Conservation (phyloP, 2,888 invertebrate genomes). For the Drosophila ezoana region DNA sequence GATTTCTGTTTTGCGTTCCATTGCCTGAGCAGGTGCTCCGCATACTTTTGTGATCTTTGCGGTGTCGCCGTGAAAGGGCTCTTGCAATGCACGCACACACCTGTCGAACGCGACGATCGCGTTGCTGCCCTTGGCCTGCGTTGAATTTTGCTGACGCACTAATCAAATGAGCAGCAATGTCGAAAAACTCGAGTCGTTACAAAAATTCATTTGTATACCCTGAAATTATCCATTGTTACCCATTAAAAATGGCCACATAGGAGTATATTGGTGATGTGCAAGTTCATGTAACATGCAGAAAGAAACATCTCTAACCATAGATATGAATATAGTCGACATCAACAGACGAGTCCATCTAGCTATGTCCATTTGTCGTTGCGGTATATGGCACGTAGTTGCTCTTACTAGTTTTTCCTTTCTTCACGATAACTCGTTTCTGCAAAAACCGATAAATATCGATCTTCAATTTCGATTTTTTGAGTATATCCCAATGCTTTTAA, state of each 20-base stretch:
- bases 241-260: background rate
- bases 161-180: constrained; percentile 20
- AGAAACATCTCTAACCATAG: too few relatives aligned
- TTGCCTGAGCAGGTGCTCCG: constrained; percentile 33
- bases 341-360: too few relatives aligned
- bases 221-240: background rate
- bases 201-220: background rate
- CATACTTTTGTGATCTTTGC: constrained; percentile 7
- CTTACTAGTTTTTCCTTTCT: too few relatives aligned
- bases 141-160: constrained; percentile 45
- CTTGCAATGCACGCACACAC: constrained; percentile 16
- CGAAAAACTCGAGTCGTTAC: constrained; percentile 14
- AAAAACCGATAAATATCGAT: too few relatives aligned
- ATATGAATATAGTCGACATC: too few relatives aligned
- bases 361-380: too few relatives aligned
- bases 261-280: background rate
- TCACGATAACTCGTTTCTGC: too few relatives aligned
- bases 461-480: too few relatives aligned
- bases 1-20: constrained; percentile 31
- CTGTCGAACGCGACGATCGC: constrained; percentile 8
- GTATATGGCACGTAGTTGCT: too few relatives aligned
- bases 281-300: too few relatives aligned
- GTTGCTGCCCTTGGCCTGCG: constrained; percentile 33
- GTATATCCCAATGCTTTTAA: too few relatives aligned
- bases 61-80: constrained; percentile 28